Evolutionary conservation across 2,113 vertebrate genomes (phyloP).

Genomic region (Rhinoptilus africanus): DNA sequence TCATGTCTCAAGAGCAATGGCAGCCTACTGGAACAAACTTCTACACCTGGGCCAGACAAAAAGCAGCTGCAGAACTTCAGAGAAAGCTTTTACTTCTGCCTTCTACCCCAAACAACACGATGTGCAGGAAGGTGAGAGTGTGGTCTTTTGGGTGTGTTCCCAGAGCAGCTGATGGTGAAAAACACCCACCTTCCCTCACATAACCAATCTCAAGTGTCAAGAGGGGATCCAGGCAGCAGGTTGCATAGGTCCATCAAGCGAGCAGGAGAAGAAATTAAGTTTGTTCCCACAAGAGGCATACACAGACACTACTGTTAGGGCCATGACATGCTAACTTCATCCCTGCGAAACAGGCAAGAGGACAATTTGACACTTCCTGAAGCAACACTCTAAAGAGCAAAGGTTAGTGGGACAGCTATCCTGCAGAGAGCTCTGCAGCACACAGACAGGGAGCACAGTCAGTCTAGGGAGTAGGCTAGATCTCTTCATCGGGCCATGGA

Average conservation of each 20-base stretch:
- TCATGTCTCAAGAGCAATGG: background rate
- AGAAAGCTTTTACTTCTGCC: background rate
- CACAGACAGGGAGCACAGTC: rapidly evolving
- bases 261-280: background rate
- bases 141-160: background rate
- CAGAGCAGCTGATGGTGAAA: background rate
- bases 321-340: background rate
- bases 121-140: background rate
- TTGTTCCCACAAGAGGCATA: background rate
- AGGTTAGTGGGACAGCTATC: background rate
- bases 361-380: background rate
- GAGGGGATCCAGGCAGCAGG: background rate
- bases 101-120: background rate
- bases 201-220: background rate
- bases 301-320: background rate
- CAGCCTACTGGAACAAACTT: background rate
- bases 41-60: background rate
- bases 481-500: too few relatives aligned
- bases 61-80: background rate
- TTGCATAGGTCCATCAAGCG: background rate
- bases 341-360: background rate
- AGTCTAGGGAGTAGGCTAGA: background rate
- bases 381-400: background rate
- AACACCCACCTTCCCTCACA: background rate
- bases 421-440: background rate